Conservation (phyloP, 2,888 invertebrate species). For the Agrotis puta region DNA sequence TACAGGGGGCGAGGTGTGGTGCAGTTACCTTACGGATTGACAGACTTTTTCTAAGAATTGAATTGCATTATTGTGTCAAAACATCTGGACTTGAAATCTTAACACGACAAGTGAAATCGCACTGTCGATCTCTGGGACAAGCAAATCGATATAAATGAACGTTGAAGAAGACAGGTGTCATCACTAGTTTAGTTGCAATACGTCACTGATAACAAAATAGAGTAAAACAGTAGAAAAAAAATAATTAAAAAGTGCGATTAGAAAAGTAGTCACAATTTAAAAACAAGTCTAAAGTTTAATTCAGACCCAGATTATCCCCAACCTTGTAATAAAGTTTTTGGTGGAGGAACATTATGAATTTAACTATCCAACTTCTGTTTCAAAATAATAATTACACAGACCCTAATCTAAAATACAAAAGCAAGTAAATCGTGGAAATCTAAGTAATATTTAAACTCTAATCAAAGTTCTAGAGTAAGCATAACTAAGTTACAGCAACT, state of each 20-base stretch:
- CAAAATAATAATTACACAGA: slow-evolving; percentile 13
- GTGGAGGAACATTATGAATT: neutral
- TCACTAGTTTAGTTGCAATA: slow-evolving; percentile 3
- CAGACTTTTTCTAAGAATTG: slow-evolving; percentile 32
- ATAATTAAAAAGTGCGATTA: neutral
- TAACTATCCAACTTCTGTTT: slow-evolving; percentile 25
- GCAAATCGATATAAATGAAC: neutral
- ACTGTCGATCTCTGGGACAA: no score
- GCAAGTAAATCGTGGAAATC: slow-evolving; percentile 21
- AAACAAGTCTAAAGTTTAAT: neutral
- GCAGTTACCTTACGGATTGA: slow-evolving; percentile 59
- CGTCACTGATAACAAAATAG: neutral
- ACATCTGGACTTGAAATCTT: slow-evolving; percentile 23
- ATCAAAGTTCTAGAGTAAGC: slow-evolving; percentile 64
- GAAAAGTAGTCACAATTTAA: neutral
- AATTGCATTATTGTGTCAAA: slow-evolving; percentile 28
- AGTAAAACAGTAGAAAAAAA: neutral
- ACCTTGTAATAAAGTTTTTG: neutral
- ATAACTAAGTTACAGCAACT: slow-evolving; percentile 54
- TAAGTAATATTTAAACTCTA: slow-evolving; percentile 60
- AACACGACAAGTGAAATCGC: neutral
- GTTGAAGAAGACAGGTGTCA: neutral
- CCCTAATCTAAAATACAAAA: slow-evolving; percentile 35
- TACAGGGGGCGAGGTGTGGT: slow-evolving; percentile 61
- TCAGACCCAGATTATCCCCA: slow-evolving; percentile 2